A percentile compares a stretch with the other conserved stretches of the same genome.
Evolutionary conservation across 2,113 vertebrate species (phyloP).

Genomic region (Athene cunicularia): DNA sequence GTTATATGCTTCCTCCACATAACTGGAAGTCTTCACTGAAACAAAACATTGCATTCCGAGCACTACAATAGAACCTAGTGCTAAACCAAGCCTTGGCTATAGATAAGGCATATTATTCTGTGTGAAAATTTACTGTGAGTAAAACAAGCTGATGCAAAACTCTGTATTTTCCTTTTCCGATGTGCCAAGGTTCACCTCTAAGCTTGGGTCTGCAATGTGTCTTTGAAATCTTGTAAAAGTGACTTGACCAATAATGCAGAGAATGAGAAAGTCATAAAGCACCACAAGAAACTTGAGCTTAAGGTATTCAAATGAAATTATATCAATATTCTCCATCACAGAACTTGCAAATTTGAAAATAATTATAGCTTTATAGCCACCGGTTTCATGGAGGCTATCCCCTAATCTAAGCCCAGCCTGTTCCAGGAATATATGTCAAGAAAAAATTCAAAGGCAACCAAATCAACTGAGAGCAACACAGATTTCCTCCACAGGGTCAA

Average conservation of each 20-base stretch:
- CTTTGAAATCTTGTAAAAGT: conserved; percentile 3
- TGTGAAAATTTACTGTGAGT: background rate
- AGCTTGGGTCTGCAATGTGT: background rate
- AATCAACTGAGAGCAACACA: background rate
- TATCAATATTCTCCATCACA: background rate
- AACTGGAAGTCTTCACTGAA: conserved; percentile 16
- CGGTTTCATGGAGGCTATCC: background rate
- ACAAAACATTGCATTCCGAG: background rate
- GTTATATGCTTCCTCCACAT: background rate
- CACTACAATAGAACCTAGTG: background rate
- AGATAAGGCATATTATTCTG: background rate
- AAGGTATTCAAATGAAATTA: background rate
- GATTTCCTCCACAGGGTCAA: background rate
- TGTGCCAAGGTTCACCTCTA: background rate
- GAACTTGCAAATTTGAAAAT: background rate
- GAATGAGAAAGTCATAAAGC: background rate
- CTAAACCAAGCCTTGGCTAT: background rate
- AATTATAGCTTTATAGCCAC: background rate
- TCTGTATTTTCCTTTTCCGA: background rate
- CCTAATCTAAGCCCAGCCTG: background rate
- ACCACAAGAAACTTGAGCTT: background rate
- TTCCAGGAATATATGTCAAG: background rate
- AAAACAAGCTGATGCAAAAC: conserved; percentile 33
- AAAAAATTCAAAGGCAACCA: background rate
- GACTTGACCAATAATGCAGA: background rate